Evolutionary conservation across 2,888 invertebrate species (phyloP).

Genomic region (Oscheius sp.): DNA sequence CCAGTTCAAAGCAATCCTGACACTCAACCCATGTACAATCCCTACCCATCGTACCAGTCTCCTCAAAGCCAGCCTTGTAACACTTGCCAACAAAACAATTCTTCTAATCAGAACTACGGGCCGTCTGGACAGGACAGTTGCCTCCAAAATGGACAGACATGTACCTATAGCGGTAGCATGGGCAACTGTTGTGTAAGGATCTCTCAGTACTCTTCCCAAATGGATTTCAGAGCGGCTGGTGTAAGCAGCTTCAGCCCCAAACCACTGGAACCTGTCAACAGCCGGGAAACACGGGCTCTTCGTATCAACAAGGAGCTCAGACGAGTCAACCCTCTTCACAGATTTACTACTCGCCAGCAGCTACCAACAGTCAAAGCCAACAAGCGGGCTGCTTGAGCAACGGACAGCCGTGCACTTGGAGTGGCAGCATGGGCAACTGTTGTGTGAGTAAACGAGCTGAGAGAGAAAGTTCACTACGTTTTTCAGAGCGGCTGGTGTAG

Average conservation of each 20-base stretch:
- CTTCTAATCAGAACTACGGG: too few species aligned
- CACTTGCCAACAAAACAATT: background rate
- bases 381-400: background rate
- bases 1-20: background rate
- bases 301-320: background rate
- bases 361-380: background rate
- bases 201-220: background rate
- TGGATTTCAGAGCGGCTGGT: conserved; percentile 6
- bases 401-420: conserved; percentile 2
- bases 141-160: background rate
- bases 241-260: background rate
- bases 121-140: background rate
- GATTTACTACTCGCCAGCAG: background rate
- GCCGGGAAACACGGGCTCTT: background rate
- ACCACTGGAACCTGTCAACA: background rate
- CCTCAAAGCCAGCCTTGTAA: background rate
- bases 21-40: background rate
- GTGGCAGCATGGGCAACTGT: conserved; percentile 6
- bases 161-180: conserved; percentile 7
- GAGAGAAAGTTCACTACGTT: background rate
- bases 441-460: background rate
- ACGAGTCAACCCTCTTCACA: background rate
- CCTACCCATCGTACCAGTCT: background rate
- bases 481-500: conserved; percentile 8
- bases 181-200: conserved; percentile 4